Percentiles rank a stretch among this genome's conserved stretches.
Evolutionary conservation across 2,113 vertebrate species (phyloP).

Genomic region (Prochilodus magdalenae): DNA sequence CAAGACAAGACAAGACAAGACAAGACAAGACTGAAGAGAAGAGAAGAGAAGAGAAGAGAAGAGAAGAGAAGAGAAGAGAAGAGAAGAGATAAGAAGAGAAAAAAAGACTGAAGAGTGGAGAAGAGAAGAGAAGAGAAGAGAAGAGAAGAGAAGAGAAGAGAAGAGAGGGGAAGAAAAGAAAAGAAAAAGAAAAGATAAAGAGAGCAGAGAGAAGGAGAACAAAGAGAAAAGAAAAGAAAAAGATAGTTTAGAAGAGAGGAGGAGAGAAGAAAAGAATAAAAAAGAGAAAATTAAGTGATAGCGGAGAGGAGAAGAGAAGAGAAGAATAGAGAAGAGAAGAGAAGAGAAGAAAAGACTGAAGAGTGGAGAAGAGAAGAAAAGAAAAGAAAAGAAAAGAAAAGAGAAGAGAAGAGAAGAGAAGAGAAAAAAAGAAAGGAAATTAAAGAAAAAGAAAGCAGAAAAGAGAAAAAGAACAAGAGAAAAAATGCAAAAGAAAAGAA

Average conservation of each 20-base stretch:
- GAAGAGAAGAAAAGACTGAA: too few species aligned
- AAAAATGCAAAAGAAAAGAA: not conserved
- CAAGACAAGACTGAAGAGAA: not conserved
- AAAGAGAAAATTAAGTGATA: not conserved
- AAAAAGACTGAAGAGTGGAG: too few species aligned
- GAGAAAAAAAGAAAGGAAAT: not conserved
- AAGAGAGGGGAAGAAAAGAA: not conserved
- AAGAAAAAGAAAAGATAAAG: not conserved
- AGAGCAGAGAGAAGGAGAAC: not conserved
- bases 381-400: too few species aligned
- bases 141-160: not conserved
- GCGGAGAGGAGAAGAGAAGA: too few species aligned
- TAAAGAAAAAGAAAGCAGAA: too few species aligned
- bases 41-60: not conserved
- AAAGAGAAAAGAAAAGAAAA: not conserved
- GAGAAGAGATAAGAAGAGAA: too few species aligned
- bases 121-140: too few species aligned
- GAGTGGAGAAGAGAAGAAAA: not conserved
- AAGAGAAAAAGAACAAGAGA: too few species aligned
- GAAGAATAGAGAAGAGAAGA: too few species aligned
- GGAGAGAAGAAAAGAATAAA: not conserved
- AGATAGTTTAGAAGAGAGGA: not conserved
- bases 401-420: not conserved
- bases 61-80: too few species aligned
- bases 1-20: not conserved